Evolutionary conservation across 2,797 vertebrate genomes (phyloP).

Genomic region (Pipistrellus nathusii): DNA sequence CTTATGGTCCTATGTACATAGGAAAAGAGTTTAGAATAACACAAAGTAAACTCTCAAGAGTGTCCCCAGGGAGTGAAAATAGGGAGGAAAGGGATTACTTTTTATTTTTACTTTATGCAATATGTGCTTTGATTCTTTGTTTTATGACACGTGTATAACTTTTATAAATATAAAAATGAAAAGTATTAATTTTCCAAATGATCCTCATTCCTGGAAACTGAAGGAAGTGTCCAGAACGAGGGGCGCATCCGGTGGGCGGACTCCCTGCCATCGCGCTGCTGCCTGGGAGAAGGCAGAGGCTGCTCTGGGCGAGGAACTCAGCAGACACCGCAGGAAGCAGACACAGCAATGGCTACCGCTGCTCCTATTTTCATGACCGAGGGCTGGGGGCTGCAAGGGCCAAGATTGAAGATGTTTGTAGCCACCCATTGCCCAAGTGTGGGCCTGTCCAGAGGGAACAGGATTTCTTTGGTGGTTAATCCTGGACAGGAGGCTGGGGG

Average conservation of each 20-base stretch:
- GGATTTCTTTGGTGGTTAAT: not conserved
- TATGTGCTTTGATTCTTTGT: not conserved
- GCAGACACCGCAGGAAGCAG: not conserved
- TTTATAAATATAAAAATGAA: not conserved
- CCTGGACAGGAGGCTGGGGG: not conserved
- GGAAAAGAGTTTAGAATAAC: not conserved
- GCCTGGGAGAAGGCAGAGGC: not conserved
- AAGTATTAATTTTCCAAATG: not conserved
- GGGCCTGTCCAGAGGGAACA: not conserved
- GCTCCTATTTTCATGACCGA: not conserved
- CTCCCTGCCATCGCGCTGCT: not conserved
- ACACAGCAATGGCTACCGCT: too few species aligned
- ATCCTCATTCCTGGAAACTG: not conserved
- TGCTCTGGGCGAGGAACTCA: not conserved
- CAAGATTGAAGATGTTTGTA: not conserved
- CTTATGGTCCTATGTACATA: not conserved
- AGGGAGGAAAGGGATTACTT: not conserved
- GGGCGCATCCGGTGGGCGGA: rapidly evolving
- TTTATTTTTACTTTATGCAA: constrained; percentile 8
- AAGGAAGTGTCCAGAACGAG: not conserved
- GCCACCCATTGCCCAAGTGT: too few species aligned
- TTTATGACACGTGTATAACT: not conserved
- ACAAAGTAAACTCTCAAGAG: not conserved
- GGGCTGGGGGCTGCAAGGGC: not conserved
- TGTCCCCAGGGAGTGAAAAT: not conserved